Base-by-base conservation (phyloP, 2,797 vertebrate genomes). In the Ficedula albicollis region DNA sequence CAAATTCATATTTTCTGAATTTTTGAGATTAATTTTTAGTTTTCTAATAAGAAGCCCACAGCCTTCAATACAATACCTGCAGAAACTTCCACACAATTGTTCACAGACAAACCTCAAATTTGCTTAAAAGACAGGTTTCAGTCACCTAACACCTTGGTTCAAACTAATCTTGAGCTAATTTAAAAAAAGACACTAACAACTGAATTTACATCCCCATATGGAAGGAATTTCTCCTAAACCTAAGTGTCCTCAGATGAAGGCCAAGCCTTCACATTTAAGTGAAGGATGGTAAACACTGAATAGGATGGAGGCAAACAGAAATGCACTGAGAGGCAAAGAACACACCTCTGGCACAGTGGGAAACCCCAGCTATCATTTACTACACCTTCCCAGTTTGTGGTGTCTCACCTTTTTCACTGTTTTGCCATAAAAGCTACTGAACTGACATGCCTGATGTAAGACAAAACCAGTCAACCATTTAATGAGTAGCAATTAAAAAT, bases 241-340 rank as follows among this genome's bases (percentile, higher is more conserved):
- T 14, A 55, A 60, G 23, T 3, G 19, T 30, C 13, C n/a, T 56
- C 26, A n/a, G n/a, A 32, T 19, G 29, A 81, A 51, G 7, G 5
- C 30, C 39, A 36, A 86, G 68, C 2, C 19, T 34, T 8, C 26
- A 15, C 7, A 16, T 44, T 58, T 41, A 26, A 43, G 39, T 8
- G 2, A 39, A 49, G 36, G 13, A n/a, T 4, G 7, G 32, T 2
- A 41, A 49, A 17, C 5, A 32, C 9, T 46, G 41, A 13, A 32
- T 5, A 0, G 0, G 48, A 39, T n/a, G 4, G 64, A n/a, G n/a
- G 17, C 34, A 77, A 38, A 66, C 21, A 41, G 18, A 64, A 69
- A 49, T 2, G 20, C 13, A 49, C 1, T 1, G 3, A 19, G 4
- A 64, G 20, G 32, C 8, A 63, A 66, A 59, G 17, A 67, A 32